Evolutionary conservation across 2,888 invertebrate species (phyloP), one percentile per base, ranked within the genome.

Genomic region (Hybos culiciformis): DNA sequence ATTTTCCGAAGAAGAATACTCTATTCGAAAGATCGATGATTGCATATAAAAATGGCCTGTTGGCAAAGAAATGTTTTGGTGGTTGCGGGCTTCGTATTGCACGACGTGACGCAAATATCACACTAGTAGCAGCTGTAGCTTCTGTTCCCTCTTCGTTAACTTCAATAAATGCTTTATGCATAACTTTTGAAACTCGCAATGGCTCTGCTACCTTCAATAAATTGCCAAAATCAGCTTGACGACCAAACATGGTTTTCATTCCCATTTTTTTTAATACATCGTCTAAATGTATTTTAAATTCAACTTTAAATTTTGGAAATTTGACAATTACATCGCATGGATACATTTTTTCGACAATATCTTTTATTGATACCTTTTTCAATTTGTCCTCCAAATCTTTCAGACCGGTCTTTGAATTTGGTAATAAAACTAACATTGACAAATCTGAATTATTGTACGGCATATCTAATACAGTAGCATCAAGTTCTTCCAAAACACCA

Each of bases 91-190:
- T 26, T 3, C 26, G 7, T 12, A 12, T n/a, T 29, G n/a, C n/a
- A n/a, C 29, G n/a, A 12, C 26, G 7, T 14, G 15, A 4, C 7
- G 15, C 15, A 11, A 14, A 14, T 11, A 42, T 68, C 75, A 73
- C 66, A 83, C 83, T 81, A 43, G 84, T 83, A 29, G 82, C 83
- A 1, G 85, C 85, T 18, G 85, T 83, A 0, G 86, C 85, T 59
- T 85, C 85, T 3, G 81, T 80, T 1, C 87, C 86, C 59, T 85
- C 80, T 57, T 87, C 87, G 58, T 83, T 81, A 1, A 86, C 83
- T 58, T 84, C 81, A 52, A 87, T 79, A 57, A 80, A 83, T 0
- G 84, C 82, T 59, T 86, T 86, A 58, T 87, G 86, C 3, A 84
- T 60, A 2, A 78, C 80, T 55, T 79, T 74, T 38, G 76, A 76